phyloP scores from a whole-genome alignment of 2,888 invertebrate genomes.

The Agriopis marginaria region DNA sequence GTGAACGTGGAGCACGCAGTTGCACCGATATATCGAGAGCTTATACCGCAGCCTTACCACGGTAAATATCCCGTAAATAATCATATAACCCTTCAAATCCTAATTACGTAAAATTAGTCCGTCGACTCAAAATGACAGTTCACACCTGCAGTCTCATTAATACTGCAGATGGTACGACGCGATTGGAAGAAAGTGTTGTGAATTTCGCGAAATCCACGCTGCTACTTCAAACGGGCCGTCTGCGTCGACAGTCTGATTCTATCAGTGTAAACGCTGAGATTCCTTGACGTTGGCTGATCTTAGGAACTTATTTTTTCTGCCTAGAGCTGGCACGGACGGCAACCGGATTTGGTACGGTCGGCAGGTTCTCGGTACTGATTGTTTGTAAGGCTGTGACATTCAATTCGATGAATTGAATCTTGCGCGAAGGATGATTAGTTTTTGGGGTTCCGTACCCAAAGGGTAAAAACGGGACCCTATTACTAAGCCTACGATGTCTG shows the following conservation, averaged over 20 bases:
- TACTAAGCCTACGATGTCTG: too few relatives aligned
- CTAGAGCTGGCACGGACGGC: slow-evolving; percentile 37
- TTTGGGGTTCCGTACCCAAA: too few relatives aligned
- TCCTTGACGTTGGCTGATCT: slow-evolving; percentile 46
- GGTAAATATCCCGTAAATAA: too few relatives aligned
- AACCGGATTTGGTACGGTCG: slow-evolving; percentile 49
- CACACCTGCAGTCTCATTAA: slow-evolving; percentile 60
- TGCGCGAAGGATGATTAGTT: background rate
- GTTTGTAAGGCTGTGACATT: slow-evolving; percentile 41
- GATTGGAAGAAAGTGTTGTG: slow-evolving; percentile 60
- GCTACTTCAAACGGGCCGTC: slow-evolving; percentile 56
- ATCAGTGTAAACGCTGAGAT: slow-evolving; percentile 46
- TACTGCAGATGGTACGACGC: slow-evolving; percentile 56
- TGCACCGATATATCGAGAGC: too few relatives aligned
- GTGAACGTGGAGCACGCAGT: too few relatives aligned
- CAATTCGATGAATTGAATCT: slow-evolving; percentile 13
- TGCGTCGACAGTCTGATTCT: slow-evolving; percentile 11
- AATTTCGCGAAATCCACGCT: slow-evolving; percentile 49
- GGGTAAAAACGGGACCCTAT: too few relatives aligned
- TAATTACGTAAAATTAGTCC: slow-evolving; percentile 34
- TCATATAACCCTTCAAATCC: too few relatives aligned
- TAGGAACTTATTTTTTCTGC: slow-evolving; percentile 38
- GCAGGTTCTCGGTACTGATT: slow-evolving; percentile 48
- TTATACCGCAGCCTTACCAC: too few relatives aligned
- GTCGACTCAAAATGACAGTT: slow-evolving; percentile 46